Conservation (phyloP, 2,113 vertebrate species). For the Rafetus swinhoei region DNA sequence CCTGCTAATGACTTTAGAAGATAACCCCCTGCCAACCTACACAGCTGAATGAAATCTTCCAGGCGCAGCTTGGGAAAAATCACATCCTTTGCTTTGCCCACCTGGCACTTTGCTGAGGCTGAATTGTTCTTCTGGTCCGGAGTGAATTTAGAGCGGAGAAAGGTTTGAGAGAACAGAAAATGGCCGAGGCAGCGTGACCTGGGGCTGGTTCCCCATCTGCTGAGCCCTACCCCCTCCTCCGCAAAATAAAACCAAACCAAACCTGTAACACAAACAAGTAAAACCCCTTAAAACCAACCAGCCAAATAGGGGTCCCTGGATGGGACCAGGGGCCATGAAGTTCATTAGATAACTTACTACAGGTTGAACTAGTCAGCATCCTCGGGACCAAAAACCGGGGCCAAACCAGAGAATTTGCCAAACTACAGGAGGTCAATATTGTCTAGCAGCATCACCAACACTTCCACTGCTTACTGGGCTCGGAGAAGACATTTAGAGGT, state of each 20-base stretch:
- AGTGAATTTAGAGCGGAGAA: neutral
- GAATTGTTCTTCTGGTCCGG: neutral
- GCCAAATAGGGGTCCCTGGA: neutral
- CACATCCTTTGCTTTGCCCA: neutral
- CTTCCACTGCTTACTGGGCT: no score
- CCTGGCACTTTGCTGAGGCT: neutral
- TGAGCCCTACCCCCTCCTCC: neutral
- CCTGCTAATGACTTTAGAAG: slow-evolving; percentile 29
- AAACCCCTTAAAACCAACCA: neutral
- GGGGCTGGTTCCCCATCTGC: neutral
- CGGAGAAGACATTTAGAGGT: no score
- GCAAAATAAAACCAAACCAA: neutral
- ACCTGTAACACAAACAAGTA: neutral
- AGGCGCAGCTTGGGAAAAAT: neutral
- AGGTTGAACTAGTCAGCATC: no score
- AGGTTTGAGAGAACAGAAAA: neutral
- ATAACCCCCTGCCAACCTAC: neutral
- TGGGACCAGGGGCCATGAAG: neutral
- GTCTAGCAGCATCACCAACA: no score
- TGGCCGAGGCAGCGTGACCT: neutral
- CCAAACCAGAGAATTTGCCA: no score
- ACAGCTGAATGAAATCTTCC: neutral
- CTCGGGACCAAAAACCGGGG: no score
- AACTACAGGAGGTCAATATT: no score
- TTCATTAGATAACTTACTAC: neutral